Evolutionary conservation across 2,797 vertebrate species (phyloP), one percentile per base, ranked within the genome.

Genomic region (Argentina silus): DNA sequence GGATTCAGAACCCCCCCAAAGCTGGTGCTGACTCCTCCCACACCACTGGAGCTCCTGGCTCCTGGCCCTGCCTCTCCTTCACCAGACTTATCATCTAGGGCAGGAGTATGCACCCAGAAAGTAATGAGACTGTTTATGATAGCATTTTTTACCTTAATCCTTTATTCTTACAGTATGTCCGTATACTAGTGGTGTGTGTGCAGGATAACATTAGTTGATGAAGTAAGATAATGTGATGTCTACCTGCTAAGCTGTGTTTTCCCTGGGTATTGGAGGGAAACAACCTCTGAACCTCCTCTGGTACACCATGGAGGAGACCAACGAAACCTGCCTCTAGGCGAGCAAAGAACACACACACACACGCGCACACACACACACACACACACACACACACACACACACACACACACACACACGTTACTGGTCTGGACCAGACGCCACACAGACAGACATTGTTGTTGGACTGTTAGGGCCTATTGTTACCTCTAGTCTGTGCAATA

Each of bases 1-100:
- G 97, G 97, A 71, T 96, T 98, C 72, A 92, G 72, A 82, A 98
- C 86, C 75, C 94, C 69, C 71, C 79, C 74, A 47, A 44, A 45
- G 17, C 75, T 73, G 15, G 11, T 68, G 69, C 73, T 71, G 48
- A 77, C 57, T 11, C 10, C 74, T 63, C 50, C 78, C 65, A 43
- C 73, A 64, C 72, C 69, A 53, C 69, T 85, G 50, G 67, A 73
- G 67, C 83, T 59, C 0, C 43, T 72, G 63, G 76, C 77, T 77
- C 19, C 23, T 0, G 60, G 27, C 36, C 45, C 53, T 0, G 74
- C 64, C 14, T 61, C 60, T 15, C 23, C 76, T 3, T n/a, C 61
- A 23, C 64, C 76, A 11, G 73, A 62, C 72, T 76, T 79, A 74
- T 36, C 87, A 84, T 56, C 64, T 66, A 47, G 19, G 12, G 36